Conservation (phyloP, 2,113 vertebrate species). For the Hemiscyllium ocellatum region DNA sequence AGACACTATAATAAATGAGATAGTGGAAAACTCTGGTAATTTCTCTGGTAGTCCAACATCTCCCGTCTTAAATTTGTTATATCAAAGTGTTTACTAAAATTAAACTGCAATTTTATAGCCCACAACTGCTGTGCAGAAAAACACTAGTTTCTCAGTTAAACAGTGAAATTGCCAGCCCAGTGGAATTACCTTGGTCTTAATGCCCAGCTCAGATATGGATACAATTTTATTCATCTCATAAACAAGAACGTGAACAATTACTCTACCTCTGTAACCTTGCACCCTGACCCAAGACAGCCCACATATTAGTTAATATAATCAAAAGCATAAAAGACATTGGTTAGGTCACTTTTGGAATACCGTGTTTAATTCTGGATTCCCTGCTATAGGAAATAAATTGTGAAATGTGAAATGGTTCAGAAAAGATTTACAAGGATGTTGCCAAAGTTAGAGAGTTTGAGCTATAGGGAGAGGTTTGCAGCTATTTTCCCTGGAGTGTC, state of each 20-base stretch:
- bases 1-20: too few species aligned
- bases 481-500: too few species aligned
- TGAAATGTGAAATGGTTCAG: too few species aligned
- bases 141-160: neutral
- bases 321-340: neutral
- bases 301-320: neutral
- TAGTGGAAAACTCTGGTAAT: neutral
- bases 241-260: too few species aligned
- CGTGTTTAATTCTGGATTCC: too few species aligned
- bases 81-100: neutral
- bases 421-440: too few species aligned
- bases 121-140: neutral
- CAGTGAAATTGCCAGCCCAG: neutral
- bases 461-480: too few species aligned
- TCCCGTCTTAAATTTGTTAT: neutral
- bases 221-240: neutral
- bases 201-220: neutral
- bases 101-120: neutral
- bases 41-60: neutral
- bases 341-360: too few species aligned
- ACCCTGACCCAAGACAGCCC: too few species aligned
- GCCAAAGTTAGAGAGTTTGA: too few species aligned
- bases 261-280: too few species aligned
- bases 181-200: neutral
- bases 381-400: too few species aligned